These are phyloP conservation scores for Pasiphila rectangulata DNA, from an alignment of 2,888 invertebrate genomes.

Conservation along the genomic window DNA sequence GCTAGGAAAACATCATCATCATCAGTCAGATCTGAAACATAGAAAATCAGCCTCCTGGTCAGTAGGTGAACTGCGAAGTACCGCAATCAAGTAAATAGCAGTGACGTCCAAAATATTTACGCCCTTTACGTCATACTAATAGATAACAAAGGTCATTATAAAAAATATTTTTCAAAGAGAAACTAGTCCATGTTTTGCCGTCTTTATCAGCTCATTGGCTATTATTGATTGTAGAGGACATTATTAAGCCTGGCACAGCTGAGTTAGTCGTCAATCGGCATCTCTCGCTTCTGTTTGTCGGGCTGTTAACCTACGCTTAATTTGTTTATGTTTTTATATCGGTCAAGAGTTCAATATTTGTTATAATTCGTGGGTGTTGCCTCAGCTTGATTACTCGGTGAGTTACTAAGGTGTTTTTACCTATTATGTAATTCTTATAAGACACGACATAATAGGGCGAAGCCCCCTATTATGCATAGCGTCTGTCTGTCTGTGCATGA, in stretches of 20 bases:
- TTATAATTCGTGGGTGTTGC: conserved; percentile 12
- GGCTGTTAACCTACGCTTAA: conserved; percentile 14
- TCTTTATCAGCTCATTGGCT: conserved; percentile 37
- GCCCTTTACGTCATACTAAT: conserved; percentile 40
- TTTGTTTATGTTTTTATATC: conserved; percentile 10
- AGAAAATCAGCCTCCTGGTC: too few relatives aligned
- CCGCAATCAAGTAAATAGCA: too few relatives aligned
- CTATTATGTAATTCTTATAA: too few relatives aligned
- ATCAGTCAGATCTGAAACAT: too few relatives aligned
- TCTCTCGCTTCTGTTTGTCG: conserved; percentile 20
- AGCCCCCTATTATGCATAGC: too few relatives aligned
- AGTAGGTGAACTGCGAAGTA: too few relatives aligned
- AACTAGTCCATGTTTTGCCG: conserved; percentile 34
- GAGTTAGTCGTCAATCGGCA: conserved; percentile 44
- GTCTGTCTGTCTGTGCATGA: too few relatives aligned
- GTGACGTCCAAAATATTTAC: not conserved
- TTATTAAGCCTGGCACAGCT: conserved; percentile 35
- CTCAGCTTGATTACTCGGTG: conserved; percentile 12
- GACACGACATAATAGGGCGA: too few relatives aligned
- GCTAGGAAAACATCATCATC: too few relatives aligned
- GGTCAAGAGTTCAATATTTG: conserved; percentile 17
- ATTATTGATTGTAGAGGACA: conserved; percentile 33
- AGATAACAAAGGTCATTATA: conserved; percentile 16
- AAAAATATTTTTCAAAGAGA: conserved; percentile 20
- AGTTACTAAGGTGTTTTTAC: conserved; percentile 12